Percentiles rank a stretch among this genome's conserved stretches.
These are phyloP conservation scores for Hyalella azteca DNA, from an alignment of 2,888 invertebrate genomes.

Conservation along the genomic window DNA sequence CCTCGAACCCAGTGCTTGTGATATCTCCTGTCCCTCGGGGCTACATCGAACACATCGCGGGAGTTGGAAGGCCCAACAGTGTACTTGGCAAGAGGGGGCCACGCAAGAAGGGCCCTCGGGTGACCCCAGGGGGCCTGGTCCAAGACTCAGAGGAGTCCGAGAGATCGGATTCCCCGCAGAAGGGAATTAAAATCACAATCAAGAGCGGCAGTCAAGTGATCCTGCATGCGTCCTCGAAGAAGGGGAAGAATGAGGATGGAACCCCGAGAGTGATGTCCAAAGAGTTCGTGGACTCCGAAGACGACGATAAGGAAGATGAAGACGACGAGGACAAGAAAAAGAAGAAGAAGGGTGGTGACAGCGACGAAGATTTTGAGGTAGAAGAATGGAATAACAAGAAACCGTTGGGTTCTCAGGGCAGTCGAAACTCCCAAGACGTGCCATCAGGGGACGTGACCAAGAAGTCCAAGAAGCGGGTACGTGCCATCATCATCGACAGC, in stretches of 20 bases:
- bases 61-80: not conserved
- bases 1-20: not conserved
- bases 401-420: not conserved
- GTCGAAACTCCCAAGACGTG: not conserved
- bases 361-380: constrained; percentile 27
- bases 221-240: constrained; percentile 45
- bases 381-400: not conserved
- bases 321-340: not conserved
- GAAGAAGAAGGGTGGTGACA: not conserved
- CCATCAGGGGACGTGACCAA: not conserved
- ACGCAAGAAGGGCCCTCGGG: not conserved
- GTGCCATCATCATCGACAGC: constrained; percentile 12
- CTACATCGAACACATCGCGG: not conserved
- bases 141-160: not conserved
- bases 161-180: not conserved
- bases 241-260: constrained; percentile 41
- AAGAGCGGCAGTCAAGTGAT: constrained; percentile 54
- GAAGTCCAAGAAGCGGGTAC: constrained; percentile 7
- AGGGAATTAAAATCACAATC: constrained; percentile 54
- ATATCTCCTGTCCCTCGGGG: not conserved
- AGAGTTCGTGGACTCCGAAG: not conserved
- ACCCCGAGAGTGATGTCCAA: constrained; percentile 45
- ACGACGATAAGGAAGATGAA: not conserved
- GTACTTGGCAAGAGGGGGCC: not conserved
- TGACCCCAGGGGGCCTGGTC: not conserved